Evolutionary conservation across 2,113 vertebrate genomes (phyloP).

Genomic region (Cricetomys ansorgei): DNA sequence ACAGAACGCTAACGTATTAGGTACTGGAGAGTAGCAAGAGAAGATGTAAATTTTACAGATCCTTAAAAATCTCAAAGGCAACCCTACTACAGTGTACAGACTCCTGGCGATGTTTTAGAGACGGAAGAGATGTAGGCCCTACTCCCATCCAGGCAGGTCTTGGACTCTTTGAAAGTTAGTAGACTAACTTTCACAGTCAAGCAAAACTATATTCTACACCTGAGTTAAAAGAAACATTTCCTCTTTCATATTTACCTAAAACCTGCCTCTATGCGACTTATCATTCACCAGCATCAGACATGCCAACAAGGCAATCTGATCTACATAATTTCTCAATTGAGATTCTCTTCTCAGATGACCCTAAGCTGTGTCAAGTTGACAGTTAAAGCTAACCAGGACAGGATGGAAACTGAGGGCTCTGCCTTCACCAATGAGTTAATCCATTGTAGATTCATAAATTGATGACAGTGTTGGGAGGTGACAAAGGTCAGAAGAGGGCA

Average conservation of each 20-base stretch:
- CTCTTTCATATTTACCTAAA: not conserved
- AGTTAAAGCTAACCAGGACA: not conserved
- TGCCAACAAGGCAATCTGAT: not conserved
- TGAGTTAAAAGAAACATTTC: not conserved
- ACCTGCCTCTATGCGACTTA: not conserved
- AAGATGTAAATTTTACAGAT: not conserved
- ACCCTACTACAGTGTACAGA: not conserved
- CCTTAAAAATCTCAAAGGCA: not conserved
- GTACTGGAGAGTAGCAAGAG: not conserved
- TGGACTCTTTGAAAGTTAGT: not conserved
- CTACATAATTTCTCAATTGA: not conserved
- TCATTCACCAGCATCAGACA: not conserved
- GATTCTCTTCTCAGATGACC: not conserved
- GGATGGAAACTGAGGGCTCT: not conserved
- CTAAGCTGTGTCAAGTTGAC: not conserved
- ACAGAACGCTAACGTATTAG: not conserved
- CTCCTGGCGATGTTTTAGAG: not conserved
- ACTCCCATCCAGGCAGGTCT: not conserved
- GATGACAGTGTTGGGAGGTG: not conserved
- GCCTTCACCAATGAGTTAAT: not conserved
- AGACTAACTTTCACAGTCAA: not conserved
- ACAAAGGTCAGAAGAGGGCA: not conserved
- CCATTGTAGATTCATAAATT: not conserved
- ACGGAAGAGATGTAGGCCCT: not conserved
- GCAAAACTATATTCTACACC: not conserved